Base-by-base conservation (phyloP, 2,797 vertebrate species). In the Glossophaga mutica region DNA sequence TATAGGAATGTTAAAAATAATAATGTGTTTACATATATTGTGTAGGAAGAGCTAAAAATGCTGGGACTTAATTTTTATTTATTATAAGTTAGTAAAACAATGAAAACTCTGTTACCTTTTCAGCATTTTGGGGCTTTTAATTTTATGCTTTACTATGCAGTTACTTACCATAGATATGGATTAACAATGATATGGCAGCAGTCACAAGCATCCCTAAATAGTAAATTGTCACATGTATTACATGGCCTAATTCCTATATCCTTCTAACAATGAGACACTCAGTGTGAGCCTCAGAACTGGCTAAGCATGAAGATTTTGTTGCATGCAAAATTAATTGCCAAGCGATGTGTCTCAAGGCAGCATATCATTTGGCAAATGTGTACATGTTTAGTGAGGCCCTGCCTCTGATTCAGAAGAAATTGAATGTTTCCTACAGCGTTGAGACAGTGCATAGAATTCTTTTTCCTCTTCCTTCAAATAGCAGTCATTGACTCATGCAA, bases 261-360 rank as follows among this genome's bases (percentile, higher is more conserved):
- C 97, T 98, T 98, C 97, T 98, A 98, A 99, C 98, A 98, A 98
- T 98, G 98, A 99, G 98, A 98, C 98, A 98, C 98, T 99, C 98
- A 98, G 95, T 96, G 91, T 98, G 98, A 98, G 98, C 98, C 98
- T 98, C 98, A 92, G 97, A 98, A 98, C 98, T 98, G 98, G 98
- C 98, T 79, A 98, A 98, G 98, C 98, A 98, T 98, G 98, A 99
- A 98, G 99, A 98, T 98, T 98, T 98, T 34, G 97, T 98, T 98
- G 98, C 98, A 98, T 98, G 97, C 98, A 98, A 98, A 99, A 99
- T 99, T 99, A 99, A 99, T 99, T 99, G 98, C 98, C 98, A 99
- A 98, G 98, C 98, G 98, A 98, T 99, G 46, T 98, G 98, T 99
- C 99, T 99, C 98, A 98, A 98, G 90, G 97, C 98, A 98, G 98